These are phyloP conservation scores for Strix uralensis DNA, from an alignment of 2,113 vertebrate genomes.

Conservation along the genomic window DNA sequence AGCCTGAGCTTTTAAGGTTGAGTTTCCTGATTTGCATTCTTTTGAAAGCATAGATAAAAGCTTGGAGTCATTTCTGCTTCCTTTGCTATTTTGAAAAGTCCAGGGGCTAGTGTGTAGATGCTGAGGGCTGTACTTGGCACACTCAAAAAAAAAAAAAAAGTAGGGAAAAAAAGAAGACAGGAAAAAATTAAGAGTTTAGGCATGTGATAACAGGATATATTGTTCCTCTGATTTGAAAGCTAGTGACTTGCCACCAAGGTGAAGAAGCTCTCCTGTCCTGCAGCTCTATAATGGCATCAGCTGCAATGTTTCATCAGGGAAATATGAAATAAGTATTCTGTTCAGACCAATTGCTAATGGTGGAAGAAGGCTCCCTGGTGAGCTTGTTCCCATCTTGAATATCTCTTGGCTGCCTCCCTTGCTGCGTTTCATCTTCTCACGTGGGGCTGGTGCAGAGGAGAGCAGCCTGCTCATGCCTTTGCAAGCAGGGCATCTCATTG, in stretches of 20 bases:
- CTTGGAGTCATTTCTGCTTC: slow-evolving; percentile 38
- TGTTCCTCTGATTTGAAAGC: background rate
- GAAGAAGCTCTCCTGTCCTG: background rate
- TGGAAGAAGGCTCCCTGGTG: background rate
- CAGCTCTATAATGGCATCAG: background rate
- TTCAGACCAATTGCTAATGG: background rate
- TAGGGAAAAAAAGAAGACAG: background rate
- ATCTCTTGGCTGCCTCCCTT: background rate
- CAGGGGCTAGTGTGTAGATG: background rate
- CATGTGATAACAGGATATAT: background rate
- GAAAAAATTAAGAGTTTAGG: background rate
- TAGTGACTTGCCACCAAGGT: background rate
- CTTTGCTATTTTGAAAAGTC: slow-evolving; percentile 37
- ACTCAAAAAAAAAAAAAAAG: background rate
- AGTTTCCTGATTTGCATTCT: slow-evolving; percentile 61
- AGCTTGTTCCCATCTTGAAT: background rate
- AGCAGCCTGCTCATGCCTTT: background rate
- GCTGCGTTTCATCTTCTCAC: background rate
- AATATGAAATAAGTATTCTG: background rate
- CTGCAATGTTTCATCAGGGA: background rate
- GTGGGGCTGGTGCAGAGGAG: background rate
- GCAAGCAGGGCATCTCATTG: fast-evolving
- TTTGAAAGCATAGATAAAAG: slow-evolving; percentile 62
- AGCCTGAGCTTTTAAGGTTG: slow-evolving; percentile 29
- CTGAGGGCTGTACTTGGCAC: background rate